Conservation (phyloP, 2,113 vertebrate genomes). For the cattle (Bos taurus) region ARS-UCD2.0 NC_037339.1:39247501-39248000, state of each 20-base stretch:
- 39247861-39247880: background rate
- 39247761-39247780: fast-evolving
- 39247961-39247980: background rate
- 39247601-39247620: background rate
- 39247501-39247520: background rate
- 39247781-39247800: background rate
- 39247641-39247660: background rate
- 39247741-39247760: background rate
- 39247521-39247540: background rate
- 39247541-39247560: background rate
- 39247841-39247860: background rate
- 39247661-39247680: background rate
- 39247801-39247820: background rate
- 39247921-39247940: background rate
- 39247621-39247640: background rate
- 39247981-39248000: background rate
- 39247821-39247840: background rate
- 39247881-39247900: background rate
- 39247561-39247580: background rate
- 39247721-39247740: background rate
- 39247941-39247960: background rate
- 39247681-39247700: background rate
- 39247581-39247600: background rate
- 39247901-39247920: background rate
- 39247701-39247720: background rate